phyloP scores from a whole-genome alignment of 1,140 invertebrate species.

The Cherax quadricarinatus region DNA sequence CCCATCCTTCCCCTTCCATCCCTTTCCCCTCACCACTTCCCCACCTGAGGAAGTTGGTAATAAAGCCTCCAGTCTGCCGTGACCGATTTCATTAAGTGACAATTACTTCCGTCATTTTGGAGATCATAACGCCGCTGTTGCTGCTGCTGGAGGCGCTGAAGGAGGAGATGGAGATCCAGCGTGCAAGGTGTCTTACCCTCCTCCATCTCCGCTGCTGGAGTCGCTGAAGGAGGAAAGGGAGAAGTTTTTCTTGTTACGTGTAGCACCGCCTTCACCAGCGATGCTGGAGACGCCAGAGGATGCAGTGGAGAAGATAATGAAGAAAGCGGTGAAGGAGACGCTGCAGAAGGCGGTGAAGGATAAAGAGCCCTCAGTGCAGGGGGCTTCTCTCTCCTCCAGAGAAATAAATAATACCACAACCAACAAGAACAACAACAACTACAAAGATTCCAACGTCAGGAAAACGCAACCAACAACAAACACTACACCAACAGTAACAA shows the following conservation, averaged over 20 bases:
- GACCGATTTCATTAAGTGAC: conserved; percentile 49
- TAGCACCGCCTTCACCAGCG: not conserved
- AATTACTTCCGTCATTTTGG: conserved; percentile 45
- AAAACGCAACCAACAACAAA: no score
- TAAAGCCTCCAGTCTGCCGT: conserved; percentile 22
- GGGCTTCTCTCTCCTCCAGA: no score
- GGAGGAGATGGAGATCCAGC: not conserved
- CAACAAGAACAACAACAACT: no score
- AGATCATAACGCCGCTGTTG: not conserved
- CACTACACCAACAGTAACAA: no score
- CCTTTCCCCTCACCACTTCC: not conserved
- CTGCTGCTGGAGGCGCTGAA: not conserved
- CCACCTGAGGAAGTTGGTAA: conserved; percentile 40
- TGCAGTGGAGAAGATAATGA: no score
- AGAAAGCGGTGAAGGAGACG: no score
- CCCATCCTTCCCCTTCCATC: not conserved
- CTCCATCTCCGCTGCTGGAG: not conserved
- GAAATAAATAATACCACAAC: no score
- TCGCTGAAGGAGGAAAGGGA: not conserved
- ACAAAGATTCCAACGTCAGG: no score
- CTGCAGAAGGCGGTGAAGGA: no score
- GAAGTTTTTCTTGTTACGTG: not conserved
- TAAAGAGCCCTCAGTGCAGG: no score
- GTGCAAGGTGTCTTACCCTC: not conserved
- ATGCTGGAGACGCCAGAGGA: no score